Base-by-base conservation (phyloP, 2,888 invertebrate genomes). In the Petrolisthes manimaculis region DNA sequence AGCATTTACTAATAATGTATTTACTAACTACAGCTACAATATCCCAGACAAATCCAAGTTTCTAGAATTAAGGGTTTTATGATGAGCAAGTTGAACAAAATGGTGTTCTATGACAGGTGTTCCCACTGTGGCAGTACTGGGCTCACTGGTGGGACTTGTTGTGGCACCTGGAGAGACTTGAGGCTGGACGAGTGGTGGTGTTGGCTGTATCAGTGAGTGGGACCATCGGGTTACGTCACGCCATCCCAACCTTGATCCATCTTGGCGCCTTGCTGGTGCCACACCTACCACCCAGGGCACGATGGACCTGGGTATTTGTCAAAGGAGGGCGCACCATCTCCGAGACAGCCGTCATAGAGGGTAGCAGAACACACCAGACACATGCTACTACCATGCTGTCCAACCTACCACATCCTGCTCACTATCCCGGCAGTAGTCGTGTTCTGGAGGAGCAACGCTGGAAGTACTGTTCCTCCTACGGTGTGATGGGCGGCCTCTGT, bases 301-400 rank as follows among this genome's bases (percentile, higher is more conserved):
- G 14, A 55, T 83, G 88, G 86, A 80, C 67, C 14, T 88, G 84
- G 91, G 69, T 86, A 6, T 89, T 89, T 61, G 71, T 91, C 51
- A 91, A 91, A 51, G 91, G 91, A 6, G 91, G 91, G 8, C 84
- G 83, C n/a, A 91, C 91, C 9, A 71, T 91, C 54, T 86, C 85
- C 4, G 91, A 91, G 55, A 84, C 88, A 4, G 84, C 81, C 14
- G 24, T 86, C 14, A 56, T 82, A 24, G 21, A 54, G 67, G 78
- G 83, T 4, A 37, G 21, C n/a, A 55, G 67, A 12, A 80, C 75
- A 5, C 80, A 81, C 21, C 75, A 61, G 1, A 51, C 80, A 3
- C 79, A 84, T 37, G 37, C 71, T 6, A 8, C 69, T 5, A 24
- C 77, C 0, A 71, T 78, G 4, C 77, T 78, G 21, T 82, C 71